phyloP scores from a whole-genome alignment of 2,888 invertebrate genomes.

The Eulithis testata region DNA sequence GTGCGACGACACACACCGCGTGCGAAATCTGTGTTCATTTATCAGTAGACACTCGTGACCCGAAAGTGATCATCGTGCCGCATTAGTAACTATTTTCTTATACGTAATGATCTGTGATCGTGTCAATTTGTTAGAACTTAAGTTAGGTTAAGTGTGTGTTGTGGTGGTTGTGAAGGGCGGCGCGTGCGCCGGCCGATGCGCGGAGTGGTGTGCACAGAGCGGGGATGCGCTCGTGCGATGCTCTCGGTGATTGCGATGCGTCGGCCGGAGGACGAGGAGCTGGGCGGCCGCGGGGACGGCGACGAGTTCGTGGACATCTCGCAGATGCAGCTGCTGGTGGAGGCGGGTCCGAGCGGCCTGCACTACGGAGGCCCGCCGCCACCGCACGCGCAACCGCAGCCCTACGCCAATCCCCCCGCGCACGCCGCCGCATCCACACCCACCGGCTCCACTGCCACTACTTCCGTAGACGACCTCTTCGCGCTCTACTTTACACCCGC shows the following conservation, averaged over 20 bases:
- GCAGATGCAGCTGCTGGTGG: slow-evolving; percentile 90
- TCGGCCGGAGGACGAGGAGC: slow-evolving; percentile 88
- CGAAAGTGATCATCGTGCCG: slow-evolving; percentile 64
- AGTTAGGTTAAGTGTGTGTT: slow-evolving; percentile 58
- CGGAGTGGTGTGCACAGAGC: slow-evolving; percentile 67
- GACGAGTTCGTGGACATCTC: slow-evolving; percentile 94
- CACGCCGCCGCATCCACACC: slow-evolving; percentile 70
- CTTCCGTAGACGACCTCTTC: slow-evolving; percentile 90
- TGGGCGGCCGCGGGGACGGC: slow-evolving; percentile 79
- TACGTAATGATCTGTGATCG: slow-evolving; percentile 78
- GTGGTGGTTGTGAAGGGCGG: slow-evolving; percentile 39
- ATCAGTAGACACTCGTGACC: slow-evolving; percentile 71
- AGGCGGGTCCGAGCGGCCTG: slow-evolving; percentile 83
- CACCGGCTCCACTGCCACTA: slow-evolving; percentile 59
- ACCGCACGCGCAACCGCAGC: slow-evolving; percentile 77
- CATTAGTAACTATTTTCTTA: slow-evolving; percentile 58
- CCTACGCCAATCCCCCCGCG: slow-evolving; percentile 70
- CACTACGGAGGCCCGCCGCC: slow-evolving; percentile 78
- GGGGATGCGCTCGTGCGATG: slow-evolving; percentile 83
- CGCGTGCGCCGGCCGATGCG: slow-evolving; percentile 27
- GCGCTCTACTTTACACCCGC: slow-evolving; percentile 90
- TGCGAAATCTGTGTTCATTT: slow-evolving; percentile 82
- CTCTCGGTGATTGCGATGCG: slow-evolving; percentile 89
- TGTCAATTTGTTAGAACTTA: slow-evolving; percentile 72
- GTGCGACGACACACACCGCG: slow-evolving; percentile 76